phyloP scores from a whole-genome alignment of 1,140 invertebrate species.

The Eumaeus atala region DNA sequence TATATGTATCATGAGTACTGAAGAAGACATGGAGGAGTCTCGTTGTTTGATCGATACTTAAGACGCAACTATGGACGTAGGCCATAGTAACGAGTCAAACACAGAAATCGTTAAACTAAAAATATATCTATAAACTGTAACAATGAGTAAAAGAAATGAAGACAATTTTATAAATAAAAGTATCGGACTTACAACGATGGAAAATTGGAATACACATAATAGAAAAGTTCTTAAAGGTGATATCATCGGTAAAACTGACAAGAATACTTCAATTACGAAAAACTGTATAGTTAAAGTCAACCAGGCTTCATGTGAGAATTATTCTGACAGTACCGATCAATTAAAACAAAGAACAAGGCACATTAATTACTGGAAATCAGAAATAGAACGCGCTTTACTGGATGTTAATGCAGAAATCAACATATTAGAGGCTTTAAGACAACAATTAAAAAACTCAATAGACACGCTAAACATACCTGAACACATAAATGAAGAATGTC shows the following conservation, averaged over 20 bases:
- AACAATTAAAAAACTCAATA: constrained; percentile 78
- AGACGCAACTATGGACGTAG: not conserved
- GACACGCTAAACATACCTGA: constrained; percentile 77
- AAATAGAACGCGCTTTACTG: constrained; percentile 77
- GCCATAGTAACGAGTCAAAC: constrained; percentile 14
- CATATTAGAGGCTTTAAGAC: constrained; percentile 75
- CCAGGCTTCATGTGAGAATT: constrained; percentile 53
- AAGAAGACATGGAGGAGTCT: not conserved
- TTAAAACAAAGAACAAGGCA: constrained; percentile 76
- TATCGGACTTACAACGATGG: constrained; percentile 43
- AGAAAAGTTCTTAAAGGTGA: constrained; percentile 52
- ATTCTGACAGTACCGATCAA: constrained; percentile 76
- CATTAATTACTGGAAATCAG: constrained; percentile 80
- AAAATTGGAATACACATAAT: constrained; percentile 57
- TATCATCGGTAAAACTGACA: constrained; percentile 50
- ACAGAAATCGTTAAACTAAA: constrained; percentile 9
- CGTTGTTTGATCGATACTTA: constrained; percentile 6
- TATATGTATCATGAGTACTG: too few species aligned
- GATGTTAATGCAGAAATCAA: constrained; percentile 79
- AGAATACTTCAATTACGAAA: constrained; percentile 57
- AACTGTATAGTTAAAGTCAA: constrained; percentile 65
- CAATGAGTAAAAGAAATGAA: constrained; percentile 28
- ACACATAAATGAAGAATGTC: constrained; percentile 79
- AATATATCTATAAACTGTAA: constrained; percentile 1
- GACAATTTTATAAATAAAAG: constrained; percentile 49